Conservation (phyloP, 2,797 vertebrate genomes). For the Acridotheres tristis region DNA sequence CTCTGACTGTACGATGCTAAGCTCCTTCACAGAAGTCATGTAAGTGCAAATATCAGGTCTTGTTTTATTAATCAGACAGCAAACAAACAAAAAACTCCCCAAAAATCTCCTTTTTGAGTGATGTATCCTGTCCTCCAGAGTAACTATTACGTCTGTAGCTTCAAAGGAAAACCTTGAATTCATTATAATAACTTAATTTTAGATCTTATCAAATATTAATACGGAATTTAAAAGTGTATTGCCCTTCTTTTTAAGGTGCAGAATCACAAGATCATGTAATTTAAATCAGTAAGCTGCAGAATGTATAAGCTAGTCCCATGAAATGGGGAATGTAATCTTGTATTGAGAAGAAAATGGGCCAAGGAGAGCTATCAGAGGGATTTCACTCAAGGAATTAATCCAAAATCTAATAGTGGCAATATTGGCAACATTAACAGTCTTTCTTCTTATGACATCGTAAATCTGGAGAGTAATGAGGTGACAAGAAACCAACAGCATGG, state of each 20-base stretch:
- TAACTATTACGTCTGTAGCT: not conserved
- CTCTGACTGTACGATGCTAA: fast-evolving
- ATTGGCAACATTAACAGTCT: not conserved
- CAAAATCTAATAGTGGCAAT: not conserved
- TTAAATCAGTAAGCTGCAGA: not conserved
- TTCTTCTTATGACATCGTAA: not conserved
- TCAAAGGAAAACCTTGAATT: not conserved
- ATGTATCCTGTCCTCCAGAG: not conserved
- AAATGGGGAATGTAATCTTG: not conserved
- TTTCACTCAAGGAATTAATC: not conserved
- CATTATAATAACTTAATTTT: not conserved
- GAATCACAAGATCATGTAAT: not conserved
- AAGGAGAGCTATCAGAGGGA: not conserved
- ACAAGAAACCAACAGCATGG: not conserved
- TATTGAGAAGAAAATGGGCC: not conserved
- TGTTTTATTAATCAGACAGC: not conserved
- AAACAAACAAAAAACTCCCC: not conserved
- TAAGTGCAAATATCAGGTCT: not conserved
- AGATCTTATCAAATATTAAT: not conserved
- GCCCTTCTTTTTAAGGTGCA: not conserved
- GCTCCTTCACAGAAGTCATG: not conserved
- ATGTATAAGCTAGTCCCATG: not conserved
- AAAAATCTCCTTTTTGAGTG: not conserved
- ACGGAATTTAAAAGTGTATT: not conserved
- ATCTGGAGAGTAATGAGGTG: not conserved